Base-by-base conservation (phyloP, 2,888 invertebrate species). In the Mythimna lalbum region DNA sequence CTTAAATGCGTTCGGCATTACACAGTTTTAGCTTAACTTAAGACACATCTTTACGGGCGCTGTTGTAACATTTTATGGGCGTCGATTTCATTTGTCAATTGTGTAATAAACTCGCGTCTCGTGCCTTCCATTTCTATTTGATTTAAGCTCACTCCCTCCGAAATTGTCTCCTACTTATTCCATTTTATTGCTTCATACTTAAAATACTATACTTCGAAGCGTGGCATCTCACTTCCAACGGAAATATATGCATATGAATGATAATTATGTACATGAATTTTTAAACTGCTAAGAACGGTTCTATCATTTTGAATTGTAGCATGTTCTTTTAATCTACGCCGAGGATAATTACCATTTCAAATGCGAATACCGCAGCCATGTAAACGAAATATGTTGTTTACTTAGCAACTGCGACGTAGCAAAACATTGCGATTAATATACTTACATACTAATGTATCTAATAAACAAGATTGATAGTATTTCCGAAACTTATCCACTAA, bases 21-120 rank as follows among this genome's bases (percentile, higher is more conserved):
- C 62, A 63, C 63, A 63, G 63, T 65, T 82, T 72, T 53, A 70
- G 80, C 62, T 67, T 77, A 81, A 71, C 60, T 79, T 79, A 63
- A 78, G 72, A 79, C 72, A 73, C 74, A 72, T 77, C 69, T 80
- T 83, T 77, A 72, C 67, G 72, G 76, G 75, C 72, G 69, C 53
- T 80, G 81, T 76, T 83, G 84, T 87, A 81, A 87, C 86, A 80
- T 90, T 89, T 91, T 90, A 88, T 86, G 85, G 80, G 77, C 78
- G 84, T 88, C 89, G 85, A 89, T 91, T 91, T 90, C 85, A 90
- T 86, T 90, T 89, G 90, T 90, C 91, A 89, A 91, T 90, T 89
- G 90, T 88, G 86, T 86, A 89, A 90, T 92, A 93, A 92, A 91
- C 84, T 86, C 84, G 80, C 81, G 81, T 80, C 82, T 85, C 86